Evolutionary conservation across 2,797 vertebrate genomes (phyloP).

Genomic region (Vultur gryphus): DNA sequence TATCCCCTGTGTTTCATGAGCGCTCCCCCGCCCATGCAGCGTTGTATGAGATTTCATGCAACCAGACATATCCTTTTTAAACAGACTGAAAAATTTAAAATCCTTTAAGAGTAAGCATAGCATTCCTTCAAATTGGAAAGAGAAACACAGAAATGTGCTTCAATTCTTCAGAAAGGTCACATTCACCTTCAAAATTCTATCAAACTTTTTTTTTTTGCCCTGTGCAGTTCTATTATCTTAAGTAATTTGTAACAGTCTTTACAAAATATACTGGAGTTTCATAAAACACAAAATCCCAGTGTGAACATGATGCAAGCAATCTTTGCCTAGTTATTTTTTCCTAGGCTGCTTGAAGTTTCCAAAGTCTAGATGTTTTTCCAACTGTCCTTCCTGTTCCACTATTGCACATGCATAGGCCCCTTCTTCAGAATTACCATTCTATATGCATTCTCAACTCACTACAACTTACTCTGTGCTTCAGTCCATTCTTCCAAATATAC

Average conservation of each 20-base stretch:
- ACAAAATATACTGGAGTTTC: neutral
- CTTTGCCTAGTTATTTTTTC: neutral
- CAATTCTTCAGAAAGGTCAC: conserved; percentile 15
- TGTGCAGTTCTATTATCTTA: neutral
- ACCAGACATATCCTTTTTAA: neutral
- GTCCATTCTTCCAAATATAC: neutral
- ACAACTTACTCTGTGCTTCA: neutral
- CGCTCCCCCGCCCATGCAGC: neutral
- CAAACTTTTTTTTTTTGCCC: neutral
- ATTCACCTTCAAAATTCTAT: neutral
- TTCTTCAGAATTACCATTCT: neutral
- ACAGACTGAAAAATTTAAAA: conserved; percentile 8
- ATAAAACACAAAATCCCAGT: neutral
- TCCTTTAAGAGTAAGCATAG: neutral
- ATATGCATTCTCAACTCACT: neutral
- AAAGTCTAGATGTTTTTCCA: neutral
- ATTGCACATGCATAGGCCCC: neutral
- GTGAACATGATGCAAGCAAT: neutral
- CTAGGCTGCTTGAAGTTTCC: neutral
- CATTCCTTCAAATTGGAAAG: neutral
- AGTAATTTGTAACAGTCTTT: neutral
- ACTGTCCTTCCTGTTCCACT: neutral
- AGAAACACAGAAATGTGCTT: neutral
- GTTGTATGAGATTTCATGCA: conserved; percentile 23
- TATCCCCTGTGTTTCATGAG: neutral